Conservation (phyloP, 2,113 vertebrate species). For the Chrysochloris asiatica region DNA sequence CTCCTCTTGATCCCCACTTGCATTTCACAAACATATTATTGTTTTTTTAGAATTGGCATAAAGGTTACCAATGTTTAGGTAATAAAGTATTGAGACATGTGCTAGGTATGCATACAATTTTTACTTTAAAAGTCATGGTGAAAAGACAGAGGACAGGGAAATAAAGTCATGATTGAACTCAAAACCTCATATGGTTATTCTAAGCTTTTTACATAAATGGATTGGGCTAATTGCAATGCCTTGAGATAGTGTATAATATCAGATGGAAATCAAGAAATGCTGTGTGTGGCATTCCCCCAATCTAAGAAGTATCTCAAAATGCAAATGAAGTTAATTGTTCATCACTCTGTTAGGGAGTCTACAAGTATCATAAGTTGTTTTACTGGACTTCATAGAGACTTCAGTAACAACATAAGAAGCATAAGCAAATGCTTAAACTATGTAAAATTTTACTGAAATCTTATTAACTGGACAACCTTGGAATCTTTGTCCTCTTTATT, state of each 20-base stretch:
- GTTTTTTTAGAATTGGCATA: neutral
- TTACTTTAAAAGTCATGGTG: neutral
- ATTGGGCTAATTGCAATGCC: neutral
- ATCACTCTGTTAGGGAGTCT: neutral
- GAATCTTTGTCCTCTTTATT: neutral
- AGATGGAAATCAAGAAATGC: neutral
- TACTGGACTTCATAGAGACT: neutral
- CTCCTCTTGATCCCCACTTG: no score
- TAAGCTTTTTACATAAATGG: neutral
- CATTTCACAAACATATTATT: neutral
- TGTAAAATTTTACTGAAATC: neutral
- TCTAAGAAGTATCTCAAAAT: neutral
- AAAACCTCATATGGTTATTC: neutral
- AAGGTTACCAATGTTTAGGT: neutral
- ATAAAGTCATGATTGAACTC: neutral
- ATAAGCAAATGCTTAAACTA: neutral
- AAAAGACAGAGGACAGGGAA: neutral
- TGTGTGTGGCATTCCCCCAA: neutral
- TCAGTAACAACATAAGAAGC: neutral
- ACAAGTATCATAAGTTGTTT: neutral
- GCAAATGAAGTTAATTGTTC: neutral
- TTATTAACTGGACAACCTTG: neutral
- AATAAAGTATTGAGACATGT: neutral
- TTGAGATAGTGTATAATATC: neutral
- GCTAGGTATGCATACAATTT: neutral